These are phyloP conservation scores for Festucalex cinctus DNA, from an alignment of 2,113 vertebrate genomes.

Conservation along the genomic window DNA sequence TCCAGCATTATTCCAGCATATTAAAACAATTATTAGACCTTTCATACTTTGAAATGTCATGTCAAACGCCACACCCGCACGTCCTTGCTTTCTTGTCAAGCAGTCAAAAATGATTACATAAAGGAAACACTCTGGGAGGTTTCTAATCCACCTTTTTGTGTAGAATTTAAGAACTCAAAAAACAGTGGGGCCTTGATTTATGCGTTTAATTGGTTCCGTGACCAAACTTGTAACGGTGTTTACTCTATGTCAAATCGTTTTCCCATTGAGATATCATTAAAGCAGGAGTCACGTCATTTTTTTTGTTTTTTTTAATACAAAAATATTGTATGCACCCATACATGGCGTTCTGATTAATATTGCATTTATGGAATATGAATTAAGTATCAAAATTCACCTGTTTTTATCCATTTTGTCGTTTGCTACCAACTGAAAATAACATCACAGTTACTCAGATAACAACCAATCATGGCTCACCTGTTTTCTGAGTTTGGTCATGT, in stretches of 20 bases:
- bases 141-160: not conserved
- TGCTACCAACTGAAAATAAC: no score
- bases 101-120: not conserved
- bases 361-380: no score
- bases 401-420: no score
- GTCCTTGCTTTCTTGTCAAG: not conserved
- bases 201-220: not conserved
- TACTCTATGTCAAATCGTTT: not conserved
- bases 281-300: no score
- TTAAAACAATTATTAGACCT: not conserved
- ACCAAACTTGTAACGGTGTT: not conserved
- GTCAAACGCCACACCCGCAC: not conserved
- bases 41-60: not conserved
- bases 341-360: no score
- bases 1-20: not conserved
- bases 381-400: no score
- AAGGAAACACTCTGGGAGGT: not conserved
- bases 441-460: no score
- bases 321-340: no score
- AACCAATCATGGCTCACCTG: no score
- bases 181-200: not conserved
- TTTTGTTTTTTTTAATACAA: no score
- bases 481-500: no score
- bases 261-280: not conserved
- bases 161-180: not conserved